A percentile compares a stretch with the other conserved stretches of the same genome.
These are phyloP conservation scores for Leucophenga montana DNA, from an alignment of 2,888 invertebrate genomes.

Conservation along the genomic window DNA sequence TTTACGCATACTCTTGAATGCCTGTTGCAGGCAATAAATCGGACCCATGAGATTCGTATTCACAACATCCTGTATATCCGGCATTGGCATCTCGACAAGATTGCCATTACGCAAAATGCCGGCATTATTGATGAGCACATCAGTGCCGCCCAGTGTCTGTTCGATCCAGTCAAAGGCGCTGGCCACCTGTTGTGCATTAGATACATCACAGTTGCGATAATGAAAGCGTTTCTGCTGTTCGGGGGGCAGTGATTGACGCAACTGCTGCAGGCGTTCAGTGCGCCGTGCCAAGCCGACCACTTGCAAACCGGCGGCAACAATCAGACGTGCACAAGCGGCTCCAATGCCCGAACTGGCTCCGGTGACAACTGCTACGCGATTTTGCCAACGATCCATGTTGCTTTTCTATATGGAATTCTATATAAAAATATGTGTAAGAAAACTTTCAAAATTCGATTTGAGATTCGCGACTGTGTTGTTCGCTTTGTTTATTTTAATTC, in stretches of 20 bases:
- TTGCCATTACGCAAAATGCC: conserved; percentile 71
- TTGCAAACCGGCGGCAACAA: conserved; percentile 74
- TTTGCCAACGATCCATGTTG: conserved; percentile 70
- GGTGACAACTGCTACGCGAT: conserved; percentile 78
- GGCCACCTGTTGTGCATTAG: conserved; percentile 75
- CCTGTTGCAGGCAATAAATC: conserved; percentile 74
- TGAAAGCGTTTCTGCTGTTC: conserved; percentile 57
- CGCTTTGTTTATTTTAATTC: too few relatives aligned
- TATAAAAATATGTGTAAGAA: too few relatives aligned
- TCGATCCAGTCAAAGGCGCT: conserved; percentile 75
- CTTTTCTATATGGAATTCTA: too few relatives aligned
- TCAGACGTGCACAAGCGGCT: conserved; percentile 72
- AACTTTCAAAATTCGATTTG: too few relatives aligned
- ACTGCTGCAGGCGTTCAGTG: conserved; percentile 56
- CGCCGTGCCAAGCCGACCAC: conserved; percentile 75
- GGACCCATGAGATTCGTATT: conserved; percentile 74
- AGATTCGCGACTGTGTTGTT: too few relatives aligned
- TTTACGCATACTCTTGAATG: conserved; percentile 74
- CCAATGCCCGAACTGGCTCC: conserved; percentile 80
- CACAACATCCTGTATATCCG: conserved; percentile 66
- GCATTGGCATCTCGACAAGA: conserved; percentile 60
- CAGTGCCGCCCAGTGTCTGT: conserved; percentile 74
- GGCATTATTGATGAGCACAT: conserved; percentile 78
- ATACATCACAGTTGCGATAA: conserved; percentile 73
- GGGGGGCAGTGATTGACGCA: conserved; percentile 50